These are phyloP conservation scores for Mesorhabditis spiculigera DNA, from an alignment of 2,888 invertebrate genomes.

Conservation along the genomic window DNA sequence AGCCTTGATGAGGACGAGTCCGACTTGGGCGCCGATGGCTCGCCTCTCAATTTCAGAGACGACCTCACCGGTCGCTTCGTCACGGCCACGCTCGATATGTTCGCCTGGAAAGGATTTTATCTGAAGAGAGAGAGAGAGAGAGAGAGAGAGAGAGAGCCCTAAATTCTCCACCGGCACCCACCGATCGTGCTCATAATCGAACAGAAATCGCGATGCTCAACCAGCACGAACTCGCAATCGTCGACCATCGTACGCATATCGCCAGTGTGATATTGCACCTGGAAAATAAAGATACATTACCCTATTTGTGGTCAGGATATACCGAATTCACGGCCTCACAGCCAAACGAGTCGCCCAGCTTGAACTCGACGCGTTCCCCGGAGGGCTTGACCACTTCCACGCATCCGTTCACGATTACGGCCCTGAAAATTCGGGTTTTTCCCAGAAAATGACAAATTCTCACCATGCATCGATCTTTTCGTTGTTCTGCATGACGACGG, in stretches of 20 bases:
- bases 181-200: slow-evolving; percentile 67
- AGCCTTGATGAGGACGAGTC: slow-evolving; percentile 83
- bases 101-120: slow-evolving; percentile 63
- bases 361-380: slow-evolving; percentile 53
- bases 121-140: no score
- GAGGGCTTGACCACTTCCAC: slow-evolving; percentile 78
- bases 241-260: slow-evolving; percentile 93
- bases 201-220: slow-evolving; percentile 94
- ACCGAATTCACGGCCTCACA: slow-evolving; percentile 82
- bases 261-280: slow-evolving; percentile 61
- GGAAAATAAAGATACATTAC: background rate
- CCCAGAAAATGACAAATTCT: slow-evolving; percentile 10
- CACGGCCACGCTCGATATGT: slow-evolving; percentile 83
- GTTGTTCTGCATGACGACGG: slow-evolving; percentile 95
- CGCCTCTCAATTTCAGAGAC: slow-evolving; percentile 33
- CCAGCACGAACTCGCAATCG: slow-evolving; percentile 98
- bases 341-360: slow-evolving; percentile 75
- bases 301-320: slow-evolving; percentile 58
- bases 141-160: no score
- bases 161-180: background rate
- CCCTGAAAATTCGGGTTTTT: slow-evolving; percentile 59
- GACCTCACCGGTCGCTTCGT: slow-evolving; percentile 70
- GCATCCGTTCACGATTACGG: slow-evolving; percentile 88
- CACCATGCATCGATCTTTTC: slow-evolving; percentile 96
- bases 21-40: slow-evolving; percentile 73